Conservation (phyloP, 2,888 invertebrate genomes). For the Muscina levida region DNA sequence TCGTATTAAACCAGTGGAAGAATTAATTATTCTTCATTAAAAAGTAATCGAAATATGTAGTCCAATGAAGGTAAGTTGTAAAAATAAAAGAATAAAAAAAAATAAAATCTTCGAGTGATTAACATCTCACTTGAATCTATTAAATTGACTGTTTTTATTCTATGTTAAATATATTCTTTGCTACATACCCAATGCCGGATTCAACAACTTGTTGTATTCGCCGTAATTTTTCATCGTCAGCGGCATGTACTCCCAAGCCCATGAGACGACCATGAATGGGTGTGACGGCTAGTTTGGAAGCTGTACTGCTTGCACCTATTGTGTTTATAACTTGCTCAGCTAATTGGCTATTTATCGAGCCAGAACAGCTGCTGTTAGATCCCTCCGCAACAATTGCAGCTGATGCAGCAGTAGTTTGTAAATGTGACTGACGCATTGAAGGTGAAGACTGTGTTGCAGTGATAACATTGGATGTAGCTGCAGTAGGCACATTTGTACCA, state of each 20-base stretch:
- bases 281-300: constrained; percentile 56
- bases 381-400: constrained; percentile 1
- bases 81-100: too few species aligned
- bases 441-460: constrained; percentile 14
- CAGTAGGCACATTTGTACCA: constrained; percentile 7
- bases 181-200: constrained; percentile 76
- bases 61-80: too few species aligned
- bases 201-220: constrained; percentile 78
- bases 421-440: constrained; percentile 5
- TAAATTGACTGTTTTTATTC: too few species aligned
- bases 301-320: constrained; percentile 66
- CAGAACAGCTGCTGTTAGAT: constrained; percentile 51
- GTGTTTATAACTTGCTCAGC: constrained; percentile 76
- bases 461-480: background rate
- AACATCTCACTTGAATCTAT: too few species aligned
- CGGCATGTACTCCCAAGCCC: constrained; percentile 68
- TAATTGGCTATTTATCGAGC: constrained; percentile 75
- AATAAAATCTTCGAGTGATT: too few species aligned
- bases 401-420: background rate
- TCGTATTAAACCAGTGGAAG: too few species aligned
- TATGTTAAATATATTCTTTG: too few species aligned
- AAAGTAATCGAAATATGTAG: too few species aligned
- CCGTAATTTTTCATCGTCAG: constrained; percentile 76
- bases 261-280: constrained; percentile 66
- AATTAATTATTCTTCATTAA: too few species aligned